A percentile compares a stretch with the other conserved stretches of the same genome.
Conservation (phyloP, 2,113 vertebrate genomes). For the Fregetta grallaria region DNA sequence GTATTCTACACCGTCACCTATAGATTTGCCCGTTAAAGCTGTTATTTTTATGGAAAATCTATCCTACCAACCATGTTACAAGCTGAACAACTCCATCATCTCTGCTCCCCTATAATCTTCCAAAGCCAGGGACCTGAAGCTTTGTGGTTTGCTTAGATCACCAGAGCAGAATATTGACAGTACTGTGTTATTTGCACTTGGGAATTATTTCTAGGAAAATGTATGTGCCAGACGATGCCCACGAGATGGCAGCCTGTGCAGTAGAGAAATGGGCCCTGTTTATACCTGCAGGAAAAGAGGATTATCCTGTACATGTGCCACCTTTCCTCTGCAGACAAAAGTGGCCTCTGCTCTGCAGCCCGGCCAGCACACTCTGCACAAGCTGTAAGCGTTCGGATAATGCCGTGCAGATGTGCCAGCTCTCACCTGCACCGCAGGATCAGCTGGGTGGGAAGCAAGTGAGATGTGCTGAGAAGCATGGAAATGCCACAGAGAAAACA, state of each 20-base stretch:
- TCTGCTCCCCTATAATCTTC: not conserved
- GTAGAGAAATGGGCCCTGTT: not conserved
- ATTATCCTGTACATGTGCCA: rapidly evolving
- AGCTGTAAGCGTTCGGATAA: rapidly evolving
- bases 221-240: not conserved
- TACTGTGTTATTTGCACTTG: rapidly evolving
- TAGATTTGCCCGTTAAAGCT: not conserved
- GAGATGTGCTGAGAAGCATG: not conserved
- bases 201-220: not conserved
- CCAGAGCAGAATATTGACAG: not conserved
- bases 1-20: not conserved
- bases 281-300: not conserved
- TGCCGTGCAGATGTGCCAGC: not conserved
- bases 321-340: not conserved
- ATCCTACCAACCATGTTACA: not conserved
- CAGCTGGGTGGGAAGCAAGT: not conserved
- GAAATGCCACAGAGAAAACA: not conserved
- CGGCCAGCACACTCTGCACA: not conserved
- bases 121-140: not conserved
- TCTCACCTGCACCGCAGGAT: not conserved
- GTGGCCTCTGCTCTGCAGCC: not conserved
- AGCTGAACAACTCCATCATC: not conserved
- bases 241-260: constrained; percentile 45
- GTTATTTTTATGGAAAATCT: not conserved
- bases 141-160: not conserved